A percentile compares a stretch with the other conserved stretches of the same genome.
These are phyloP conservation scores for Leptopilina boulardi DNA, from an alignment of 1,140 invertebrate species.

Conservation along the genomic window DNA sequence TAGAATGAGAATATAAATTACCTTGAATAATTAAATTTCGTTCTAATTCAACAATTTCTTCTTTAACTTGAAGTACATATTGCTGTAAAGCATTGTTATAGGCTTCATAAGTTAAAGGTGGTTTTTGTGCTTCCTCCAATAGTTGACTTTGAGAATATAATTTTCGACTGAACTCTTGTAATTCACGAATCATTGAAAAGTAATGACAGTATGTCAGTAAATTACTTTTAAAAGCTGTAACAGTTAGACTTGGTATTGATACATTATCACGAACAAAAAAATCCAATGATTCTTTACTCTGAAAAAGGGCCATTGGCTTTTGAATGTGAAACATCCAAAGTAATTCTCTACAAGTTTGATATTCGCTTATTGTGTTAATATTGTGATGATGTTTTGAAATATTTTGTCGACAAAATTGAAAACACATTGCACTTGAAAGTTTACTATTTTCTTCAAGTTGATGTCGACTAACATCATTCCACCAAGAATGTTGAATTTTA, in stretches of 20 bases:
- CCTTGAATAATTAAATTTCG: slow-evolving; percentile 68
- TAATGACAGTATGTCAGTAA: slow-evolving; percentile 65
- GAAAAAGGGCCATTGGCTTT: slow-evolving; percentile 64
- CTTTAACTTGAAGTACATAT: slow-evolving; percentile 63
- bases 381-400: slow-evolving; percentile 52
- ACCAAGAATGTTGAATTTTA: slow-evolving; percentile 72
- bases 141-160: slow-evolving; percentile 52
- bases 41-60: slow-evolving; percentile 63
- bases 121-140: slow-evolving; percentile 45
- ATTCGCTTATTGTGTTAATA: slow-evolving; percentile 68
- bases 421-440: slow-evolving; percentile 65
- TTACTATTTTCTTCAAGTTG: slow-evolving; percentile 62
- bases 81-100: slow-evolving; percentile 63
- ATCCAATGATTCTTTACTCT: slow-evolving; percentile 51
- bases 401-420: slow-evolving; percentile 66
- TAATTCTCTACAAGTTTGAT: slow-evolving; percentile 70
- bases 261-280: slow-evolving; percentile 64
- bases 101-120: slow-evolving; percentile 70
- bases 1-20: slow-evolving; percentile 52
- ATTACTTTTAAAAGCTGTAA: slow-evolving; percentile 66
- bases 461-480: slow-evolving; percentile 66
- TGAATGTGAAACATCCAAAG: slow-evolving; percentile 72
- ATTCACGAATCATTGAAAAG: slow-evolving; percentile 66
- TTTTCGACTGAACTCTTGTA: slow-evolving; percentile 65
- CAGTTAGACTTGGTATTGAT: slow-evolving; percentile 72